A percentile compares a stretch with the other conserved stretches of the same genome.
phyloP scores from a whole-genome alignment of 2,113 vertebrate genomes.

The Lipophrys pholis region DNA sequence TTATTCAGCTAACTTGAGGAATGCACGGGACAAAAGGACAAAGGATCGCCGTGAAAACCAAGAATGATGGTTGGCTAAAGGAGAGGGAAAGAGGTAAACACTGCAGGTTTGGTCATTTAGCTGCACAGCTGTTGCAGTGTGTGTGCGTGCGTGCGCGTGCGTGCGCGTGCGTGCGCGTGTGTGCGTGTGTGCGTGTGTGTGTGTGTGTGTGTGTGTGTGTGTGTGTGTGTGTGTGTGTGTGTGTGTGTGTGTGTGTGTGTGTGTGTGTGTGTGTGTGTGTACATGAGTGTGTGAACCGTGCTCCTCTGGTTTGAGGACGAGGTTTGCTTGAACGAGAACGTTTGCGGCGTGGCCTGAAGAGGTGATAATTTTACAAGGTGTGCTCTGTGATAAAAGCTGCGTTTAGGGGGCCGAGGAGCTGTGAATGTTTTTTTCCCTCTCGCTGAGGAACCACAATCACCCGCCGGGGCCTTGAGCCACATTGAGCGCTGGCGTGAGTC shows the following conservation, averaged over 20 bases:
- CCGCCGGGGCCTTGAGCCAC: conserved; percentile 9
- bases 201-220: conserved; percentile 37
- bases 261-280: too few species aligned
- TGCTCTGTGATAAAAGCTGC: conserved; percentile 68
- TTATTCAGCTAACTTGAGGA: conserved; percentile 61
- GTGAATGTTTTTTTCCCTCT: conserved; percentile 46
- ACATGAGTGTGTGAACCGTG: too few species aligned
- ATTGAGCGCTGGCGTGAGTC: conserved; percentile 33
- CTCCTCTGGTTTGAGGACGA: conserved; percentile 42
- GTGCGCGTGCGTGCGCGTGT: conserved; percentile 34
- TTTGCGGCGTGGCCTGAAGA: conserved; percentile 60
- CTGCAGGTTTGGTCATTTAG: conserved; percentile 47
- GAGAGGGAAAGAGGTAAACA: conserved; percentile 70
- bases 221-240: conserved; percentile 21
- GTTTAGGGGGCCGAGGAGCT: conserved; percentile 49
- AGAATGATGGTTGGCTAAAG: conserved; percentile 55
- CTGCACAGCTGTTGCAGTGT: conserved; percentile 75
- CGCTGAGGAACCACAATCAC: conserved; percentile 47
- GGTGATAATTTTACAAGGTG: conserved; percentile 74
- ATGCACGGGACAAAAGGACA: conserved; percentile 51
- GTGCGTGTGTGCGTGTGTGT: conserved; percentile 34
- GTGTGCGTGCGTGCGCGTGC: conserved; percentile 40
- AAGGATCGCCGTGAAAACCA: conserved; percentile 49
- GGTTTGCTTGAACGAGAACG: conserved; percentile 58
- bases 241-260: too few species aligned